Conservation (phyloP, 2,797 vertebrate genomes). For the Danionella dracula region DNA sequence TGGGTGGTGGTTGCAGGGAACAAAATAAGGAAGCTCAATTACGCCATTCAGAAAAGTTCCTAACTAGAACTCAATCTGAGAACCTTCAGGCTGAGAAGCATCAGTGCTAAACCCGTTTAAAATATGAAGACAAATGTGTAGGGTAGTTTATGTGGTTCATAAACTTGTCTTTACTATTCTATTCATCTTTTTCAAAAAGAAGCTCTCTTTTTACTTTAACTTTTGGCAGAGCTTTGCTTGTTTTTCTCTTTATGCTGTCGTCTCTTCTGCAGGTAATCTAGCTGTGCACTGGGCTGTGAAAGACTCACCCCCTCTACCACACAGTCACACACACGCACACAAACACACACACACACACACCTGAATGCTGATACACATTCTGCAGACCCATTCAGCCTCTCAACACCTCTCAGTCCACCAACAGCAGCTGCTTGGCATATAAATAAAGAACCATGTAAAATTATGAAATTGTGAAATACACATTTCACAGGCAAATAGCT, state of each 20-base stretch:
- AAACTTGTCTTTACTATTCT: too few species aligned
- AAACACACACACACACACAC: not conserved
- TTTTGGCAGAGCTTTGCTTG: slow-evolving; percentile 42
- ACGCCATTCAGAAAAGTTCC: too few species aligned
- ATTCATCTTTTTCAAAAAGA: not conserved
- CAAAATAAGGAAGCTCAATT: too few species aligned
- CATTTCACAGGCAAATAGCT: slow-evolving; percentile 1
- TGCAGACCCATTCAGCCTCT: not conserved
- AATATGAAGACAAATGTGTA: too few species aligned
- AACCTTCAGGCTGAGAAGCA: too few species aligned
- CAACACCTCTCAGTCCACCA: not conserved
- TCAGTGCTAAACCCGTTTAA: too few species aligned
- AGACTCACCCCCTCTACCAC: slow-evolving; percentile 37
- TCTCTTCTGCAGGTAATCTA: slow-evolving; percentile 59
- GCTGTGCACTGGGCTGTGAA: slow-evolving; percentile 63
- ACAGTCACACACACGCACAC: not conserved
- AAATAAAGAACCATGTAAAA: not conserved
- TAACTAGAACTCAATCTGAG: too few species aligned
- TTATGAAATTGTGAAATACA: too few species aligned
- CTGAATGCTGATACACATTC: not conserved
- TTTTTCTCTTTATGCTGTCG: slow-evolving; percentile 47
- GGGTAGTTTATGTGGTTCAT: too few species aligned
- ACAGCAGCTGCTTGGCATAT: slow-evolving; percentile 7
- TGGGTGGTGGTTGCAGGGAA: too few species aligned
- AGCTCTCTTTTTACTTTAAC: not conserved